Conservation (phyloP, 35 echinoderm and acorn worm species). For the Strongylocentrotus purpuratus region DNA sequence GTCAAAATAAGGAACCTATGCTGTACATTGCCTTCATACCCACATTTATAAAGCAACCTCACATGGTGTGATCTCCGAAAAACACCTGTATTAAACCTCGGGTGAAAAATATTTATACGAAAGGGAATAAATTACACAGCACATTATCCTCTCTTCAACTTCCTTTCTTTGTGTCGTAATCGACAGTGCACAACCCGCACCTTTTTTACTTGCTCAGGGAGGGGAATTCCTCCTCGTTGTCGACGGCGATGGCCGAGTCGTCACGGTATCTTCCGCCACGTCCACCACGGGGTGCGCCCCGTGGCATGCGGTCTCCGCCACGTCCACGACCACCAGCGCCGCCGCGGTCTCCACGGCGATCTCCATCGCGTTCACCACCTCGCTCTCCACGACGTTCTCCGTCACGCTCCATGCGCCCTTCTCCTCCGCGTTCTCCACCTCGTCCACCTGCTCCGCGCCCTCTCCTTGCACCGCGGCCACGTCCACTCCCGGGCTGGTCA, state of each 20-base stretch:
- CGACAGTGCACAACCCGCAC: neutral
- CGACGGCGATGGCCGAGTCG: constrained; percentile 61
- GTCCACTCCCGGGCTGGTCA: constrained; percentile 62
- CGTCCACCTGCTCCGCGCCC: constrained; percentile 28
- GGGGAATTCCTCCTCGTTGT: constrained; percentile 89
- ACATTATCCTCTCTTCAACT: constrained; percentile 10
- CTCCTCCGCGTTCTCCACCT: constrained; percentile 25
- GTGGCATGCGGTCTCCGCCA: constrained; percentile 53
- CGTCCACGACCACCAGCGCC: constrained; percentile 59
- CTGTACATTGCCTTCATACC: neutral
- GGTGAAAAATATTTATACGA: constrained; percentile 27
- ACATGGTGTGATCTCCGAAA: neutral
- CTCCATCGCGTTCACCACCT: constrained; percentile 52
- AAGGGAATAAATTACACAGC: constrained; percentile 43
- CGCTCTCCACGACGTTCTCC: constrained; percentile 59
- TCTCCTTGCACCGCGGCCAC: constrained; percentile 58
- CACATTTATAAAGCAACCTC: neutral
- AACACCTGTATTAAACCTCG: constrained; percentile 7
- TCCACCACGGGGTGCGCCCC: constrained; percentile 53
- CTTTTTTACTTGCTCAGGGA: constrained; percentile 57
- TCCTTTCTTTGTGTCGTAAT: neutral
- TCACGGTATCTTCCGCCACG: constrained; percentile 44
- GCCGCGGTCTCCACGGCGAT: constrained; percentile 38
- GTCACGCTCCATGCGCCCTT: neutral
- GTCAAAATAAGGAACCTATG: neutral